Evolutionary conservation across 2,113 vertebrate species (phyloP).

Genomic region (Mohoua ochrocephala): DNA sequence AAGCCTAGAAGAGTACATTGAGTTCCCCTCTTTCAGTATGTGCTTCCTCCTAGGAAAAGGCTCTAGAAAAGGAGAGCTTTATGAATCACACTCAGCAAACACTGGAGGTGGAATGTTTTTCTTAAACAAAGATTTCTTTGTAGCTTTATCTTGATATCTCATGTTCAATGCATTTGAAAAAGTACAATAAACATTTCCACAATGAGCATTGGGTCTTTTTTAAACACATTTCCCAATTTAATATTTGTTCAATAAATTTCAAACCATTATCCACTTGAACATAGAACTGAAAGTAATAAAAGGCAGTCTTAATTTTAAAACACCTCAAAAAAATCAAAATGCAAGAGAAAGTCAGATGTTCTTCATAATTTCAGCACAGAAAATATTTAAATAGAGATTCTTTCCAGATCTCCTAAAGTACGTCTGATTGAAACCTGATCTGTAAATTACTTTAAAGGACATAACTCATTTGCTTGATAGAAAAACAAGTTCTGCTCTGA

Average conservation of each 20-base stretch:
- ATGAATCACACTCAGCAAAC: background rate
- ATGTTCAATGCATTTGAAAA: background rate
- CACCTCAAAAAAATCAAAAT: background rate
- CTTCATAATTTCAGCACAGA: background rate
- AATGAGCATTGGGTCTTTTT: background rate
- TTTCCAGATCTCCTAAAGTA: background rate
- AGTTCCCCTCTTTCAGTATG: background rate
- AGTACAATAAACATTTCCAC: conserved; percentile 2
- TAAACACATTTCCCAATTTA: background rate
- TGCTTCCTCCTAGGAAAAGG: background rate
- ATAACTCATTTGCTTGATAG: background rate
- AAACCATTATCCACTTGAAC: background rate
- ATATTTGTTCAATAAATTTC: background rate
- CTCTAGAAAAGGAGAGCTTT: background rate
- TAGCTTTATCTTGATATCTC: background rate
- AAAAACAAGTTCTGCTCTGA: background rate
- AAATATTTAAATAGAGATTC: background rate
- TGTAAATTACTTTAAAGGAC: background rate
- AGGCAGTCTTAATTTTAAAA: background rate
- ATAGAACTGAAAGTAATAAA: background rate
- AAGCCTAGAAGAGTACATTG: background rate
- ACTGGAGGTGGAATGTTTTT: background rate
- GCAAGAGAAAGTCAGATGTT: background rate
- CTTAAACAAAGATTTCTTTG: conserved; percentile 21
- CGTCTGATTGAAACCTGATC: background rate